Conservation (phyloP, 2,113 vertebrate genomes). For the Myrmecobius fasciatus region DNA sequence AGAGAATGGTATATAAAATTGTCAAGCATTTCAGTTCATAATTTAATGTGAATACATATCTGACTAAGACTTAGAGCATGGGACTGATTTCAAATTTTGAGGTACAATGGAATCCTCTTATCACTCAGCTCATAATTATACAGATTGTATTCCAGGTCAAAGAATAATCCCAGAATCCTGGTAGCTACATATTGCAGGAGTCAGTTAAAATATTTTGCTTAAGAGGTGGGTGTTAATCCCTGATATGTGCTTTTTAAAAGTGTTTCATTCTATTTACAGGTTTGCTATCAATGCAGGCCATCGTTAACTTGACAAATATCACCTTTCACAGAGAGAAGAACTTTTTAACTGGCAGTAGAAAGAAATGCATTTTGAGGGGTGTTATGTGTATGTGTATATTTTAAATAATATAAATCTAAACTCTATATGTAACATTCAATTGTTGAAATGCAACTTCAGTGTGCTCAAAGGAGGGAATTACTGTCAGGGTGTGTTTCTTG, state of each 20-base stretch:
- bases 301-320: constrained; percentile 49
- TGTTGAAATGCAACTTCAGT: constrained; percentile 24
- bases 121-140: background rate
- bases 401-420: constrained; percentile 73
- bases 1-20: background rate
- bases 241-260: background rate
- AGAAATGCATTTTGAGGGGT: constrained; percentile 39
- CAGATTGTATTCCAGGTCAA: background rate
- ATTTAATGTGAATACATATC: background rate
- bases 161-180: background rate
- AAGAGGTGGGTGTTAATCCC: background rate
- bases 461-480: constrained; percentile 71
- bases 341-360: constrained; percentile 40
- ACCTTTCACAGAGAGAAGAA: background rate
- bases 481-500: constrained; percentile 73
- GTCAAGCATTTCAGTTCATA: background rate
- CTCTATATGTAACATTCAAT: constrained; percentile 63
- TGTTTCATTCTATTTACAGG: background rate
- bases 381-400: constrained; percentile 45
- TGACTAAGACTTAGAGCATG: background rate
- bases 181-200: background rate
- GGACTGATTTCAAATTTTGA: background rate
- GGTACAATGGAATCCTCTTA: background rate
- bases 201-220: background rate
- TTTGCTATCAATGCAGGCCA: constrained; percentile 39